A percentile compares a stretch with the other conserved stretches of the same genome.
Evolutionary conservation across 1,140 invertebrate species (phyloP).

Genomic region (Acromyrmex echinatior): DNA sequence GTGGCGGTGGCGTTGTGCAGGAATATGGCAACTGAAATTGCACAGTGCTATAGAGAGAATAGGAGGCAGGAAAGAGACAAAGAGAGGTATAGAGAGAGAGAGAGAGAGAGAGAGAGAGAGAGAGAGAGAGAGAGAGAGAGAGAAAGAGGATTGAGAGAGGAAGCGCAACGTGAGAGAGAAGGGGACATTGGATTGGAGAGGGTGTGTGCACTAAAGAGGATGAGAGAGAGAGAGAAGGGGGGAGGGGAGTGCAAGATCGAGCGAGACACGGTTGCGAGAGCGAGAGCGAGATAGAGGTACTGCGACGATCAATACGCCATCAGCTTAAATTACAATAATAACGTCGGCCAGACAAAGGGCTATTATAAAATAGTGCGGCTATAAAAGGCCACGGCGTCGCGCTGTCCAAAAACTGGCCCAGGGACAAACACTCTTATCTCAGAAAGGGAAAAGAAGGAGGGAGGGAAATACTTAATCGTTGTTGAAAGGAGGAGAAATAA

Average conservation of each 20-base stretch:
- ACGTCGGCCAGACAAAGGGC: slow-evolving; percentile 71
- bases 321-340: slow-evolving; percentile 82
- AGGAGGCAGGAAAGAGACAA: not conserved
- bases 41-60: slow-evolving; percentile 44
- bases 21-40: slow-evolving; percentile 79
- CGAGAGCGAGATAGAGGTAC: slow-evolving; percentile 45
- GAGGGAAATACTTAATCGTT: slow-evolving; percentile 49
- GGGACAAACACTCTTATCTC: slow-evolving; percentile 49
- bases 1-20: slow-evolving; percentile 67
- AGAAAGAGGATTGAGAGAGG: not conserved
- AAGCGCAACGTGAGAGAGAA: slow-evolving; percentile 10
- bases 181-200: slow-evolving; percentile 26
- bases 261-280: slow-evolving; percentile 17
- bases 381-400: slow-evolving; percentile 67
- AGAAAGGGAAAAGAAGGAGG: not conserved
- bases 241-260: slow-evolving; percentile 28
- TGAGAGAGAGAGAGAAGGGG: not conserved
- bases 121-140: slow-evolving; percentile 28
- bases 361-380: slow-evolving; percentile 74
- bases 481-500: slow-evolving; percentile 47
- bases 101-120: slow-evolving; percentile 20
- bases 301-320: slow-evolving; percentile 78
- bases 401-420: slow-evolving; percentile 22
- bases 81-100: not conserved
- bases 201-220: slow-evolving; percentile 38